Base-by-base conservation (phyloP, 2,888 invertebrate species). In the Acronicta alni region DNA sequence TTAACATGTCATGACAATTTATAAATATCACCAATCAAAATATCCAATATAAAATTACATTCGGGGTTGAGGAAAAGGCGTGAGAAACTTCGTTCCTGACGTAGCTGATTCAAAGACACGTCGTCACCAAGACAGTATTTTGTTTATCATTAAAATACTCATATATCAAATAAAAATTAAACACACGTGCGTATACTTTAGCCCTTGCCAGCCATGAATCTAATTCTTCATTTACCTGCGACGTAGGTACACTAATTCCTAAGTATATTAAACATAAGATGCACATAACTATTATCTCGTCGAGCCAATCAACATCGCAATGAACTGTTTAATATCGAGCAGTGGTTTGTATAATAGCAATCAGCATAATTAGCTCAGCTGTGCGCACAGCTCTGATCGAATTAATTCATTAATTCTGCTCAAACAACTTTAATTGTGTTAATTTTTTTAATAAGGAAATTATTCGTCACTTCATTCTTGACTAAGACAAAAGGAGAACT, bases 211-310 rank as follows among this genome's bases (percentile, higher is more conserved):
- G 54, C 45, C 51, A 49, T 65, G 54, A 58, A 51, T 58, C 16
- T 9, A 0, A 30, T 30, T 3, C 35, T 15, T 49, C 18, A 30
- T 23, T 39, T 32, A 46, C 56, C 26, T 54, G 39, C 49, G 45
- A 39, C 32, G 30, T n/a, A n/a, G n/a, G n/a, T 39, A 32, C 14
- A 55, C 44, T 69, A 46, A 49, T 54, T 42, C 32, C 7, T 44
- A 51, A 55, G 51, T 35, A 46, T 44, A 35, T 49, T 32, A 44
- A 32, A 38, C 53, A 32, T 51, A 41, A 48, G 49, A 66, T 59
- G 60, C 54, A 35, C 60, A 72, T 66, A 52, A 42, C n/a, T n/a
- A n/a, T 55, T 55, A 66, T 67, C 47, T 55, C 18, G 17, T 53
- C 20, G 51, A 41, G 15, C 26, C 46, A 35, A 59, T 67, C 59